Percentiles rank a stretch among this genome's conserved stretches.
phyloP scores from a whole-genome alignment of 2,113 vertebrate species.

The Cynopterus brachyotis region DNA sequence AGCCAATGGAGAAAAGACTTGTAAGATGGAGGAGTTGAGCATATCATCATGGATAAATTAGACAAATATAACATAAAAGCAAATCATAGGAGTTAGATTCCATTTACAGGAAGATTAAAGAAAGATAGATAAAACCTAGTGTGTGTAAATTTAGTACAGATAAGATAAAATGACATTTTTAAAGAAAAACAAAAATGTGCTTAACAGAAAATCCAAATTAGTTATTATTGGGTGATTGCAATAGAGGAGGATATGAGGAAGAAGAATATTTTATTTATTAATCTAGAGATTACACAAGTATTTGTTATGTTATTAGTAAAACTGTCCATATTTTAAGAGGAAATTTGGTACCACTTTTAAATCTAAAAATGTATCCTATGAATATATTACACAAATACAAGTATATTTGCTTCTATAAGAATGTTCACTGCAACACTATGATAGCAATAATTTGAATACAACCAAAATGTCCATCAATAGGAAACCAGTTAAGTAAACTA shows the following conservation, averaged over 20 bases:
- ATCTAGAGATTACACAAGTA: neutral
- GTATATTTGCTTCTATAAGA: neutral
- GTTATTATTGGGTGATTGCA: neutral
- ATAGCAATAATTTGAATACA: neutral
- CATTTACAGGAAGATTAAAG: neutral
- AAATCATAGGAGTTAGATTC: neutral
- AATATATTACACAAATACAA: neutral
- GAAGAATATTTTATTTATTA: slow-evolving; percentile 27
- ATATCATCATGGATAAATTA: neutral
- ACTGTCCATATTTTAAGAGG: neutral
- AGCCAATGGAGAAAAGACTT: neutral
- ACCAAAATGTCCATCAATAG: neutral
- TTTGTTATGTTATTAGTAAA: neutral
- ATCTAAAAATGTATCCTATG: neutral
- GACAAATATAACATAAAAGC: neutral
- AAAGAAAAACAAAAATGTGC: neutral
- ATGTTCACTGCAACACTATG: neutral
- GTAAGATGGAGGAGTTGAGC: neutral
- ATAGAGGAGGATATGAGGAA: neutral
- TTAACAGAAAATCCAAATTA: neutral
- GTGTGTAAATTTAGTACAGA: neutral
- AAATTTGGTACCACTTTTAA: neutral
- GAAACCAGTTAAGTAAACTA: neutral
- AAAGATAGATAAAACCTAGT: neutral
- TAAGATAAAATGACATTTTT: neutral